These are phyloP conservation scores for Hypsibius dujardini DNA, from an alignment of 1,140 invertebrate genomes.

Conservation along the genomic window DNA sequence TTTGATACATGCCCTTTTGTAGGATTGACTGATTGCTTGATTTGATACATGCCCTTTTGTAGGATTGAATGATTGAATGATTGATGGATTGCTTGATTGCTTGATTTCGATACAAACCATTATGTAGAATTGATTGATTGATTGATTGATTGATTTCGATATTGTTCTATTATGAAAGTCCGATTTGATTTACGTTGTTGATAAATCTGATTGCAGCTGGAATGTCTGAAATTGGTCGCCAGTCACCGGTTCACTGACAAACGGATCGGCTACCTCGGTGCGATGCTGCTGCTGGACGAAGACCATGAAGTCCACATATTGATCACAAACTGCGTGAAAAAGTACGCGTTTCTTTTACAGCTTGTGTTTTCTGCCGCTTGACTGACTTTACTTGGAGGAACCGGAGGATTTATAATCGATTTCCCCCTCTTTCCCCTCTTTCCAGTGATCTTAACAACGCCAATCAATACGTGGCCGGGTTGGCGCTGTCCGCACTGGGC, in stretches of 20 bases:
- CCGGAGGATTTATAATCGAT: neutral
- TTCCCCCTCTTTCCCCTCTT: slow-evolving; percentile 26
- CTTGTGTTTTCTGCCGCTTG: too few relatives aligned
- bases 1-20: slow-evolving; percentile 17
- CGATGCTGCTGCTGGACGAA: slow-evolving; percentile 93
- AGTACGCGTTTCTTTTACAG: slow-evolving; percentile 44
- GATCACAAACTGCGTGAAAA: slow-evolving; percentile 97
- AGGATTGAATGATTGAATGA: neutral
- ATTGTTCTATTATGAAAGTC: too few relatives aligned
- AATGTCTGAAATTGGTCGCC: slow-evolving; percentile 95
- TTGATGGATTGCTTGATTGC: neutral
- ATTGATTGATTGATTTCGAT: too few relatives aligned
- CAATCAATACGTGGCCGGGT: slow-evolving; percentile 87
- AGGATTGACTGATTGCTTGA: neutral
- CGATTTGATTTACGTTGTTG: too few relatives aligned
- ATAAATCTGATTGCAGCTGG: slow-evolving; percentile 54
- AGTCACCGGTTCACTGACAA: slow-evolving; percentile 96
- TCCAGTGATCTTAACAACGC: slow-evolving; percentile 38
- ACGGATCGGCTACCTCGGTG: slow-evolving; percentile 92
- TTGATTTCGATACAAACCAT: too few relatives aligned
- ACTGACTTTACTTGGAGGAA: too few relatives aligned
- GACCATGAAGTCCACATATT: slow-evolving; percentile 94
- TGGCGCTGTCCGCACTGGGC: slow-evolving; percentile 89
- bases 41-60: neutral
- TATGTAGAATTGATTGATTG: too few relatives aligned